Percentiles rank a stretch among this genome's conserved stretches.
Evolutionary conservation across 1,140 invertebrate genomes (phyloP).

Genomic region (Euura saliciscinereae): DNA sequence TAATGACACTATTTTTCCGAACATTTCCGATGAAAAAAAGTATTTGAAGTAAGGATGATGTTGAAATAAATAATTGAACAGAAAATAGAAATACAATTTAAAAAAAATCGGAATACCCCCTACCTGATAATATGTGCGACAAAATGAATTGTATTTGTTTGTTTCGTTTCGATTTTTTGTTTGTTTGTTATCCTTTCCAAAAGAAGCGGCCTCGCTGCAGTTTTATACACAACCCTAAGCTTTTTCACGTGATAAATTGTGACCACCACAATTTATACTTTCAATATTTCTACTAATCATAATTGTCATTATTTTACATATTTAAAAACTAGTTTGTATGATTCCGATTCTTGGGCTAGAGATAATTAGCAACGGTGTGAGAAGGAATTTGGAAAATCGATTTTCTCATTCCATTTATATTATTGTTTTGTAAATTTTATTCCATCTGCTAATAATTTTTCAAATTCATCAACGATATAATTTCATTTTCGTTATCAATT

Average conservation of each 20-base stretch:
- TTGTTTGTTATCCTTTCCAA: not conserved
- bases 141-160: not conserved
- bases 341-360: slow-evolving; percentile 11
- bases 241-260: slow-evolving; percentile 10
- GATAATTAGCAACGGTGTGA: not conserved
- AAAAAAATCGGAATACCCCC: not conserved
- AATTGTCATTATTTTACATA: slow-evolving; percentile 15
- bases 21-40: no score
- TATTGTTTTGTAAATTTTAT: not conserved
- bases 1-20: no score
- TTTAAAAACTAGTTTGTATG: slow-evolving; percentile 16
- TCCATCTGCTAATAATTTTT: no score
- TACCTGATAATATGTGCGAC: not conserved
- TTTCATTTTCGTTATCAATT: no score
- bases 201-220: slow-evolving; percentile 3
- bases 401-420: no score
- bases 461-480: no score
- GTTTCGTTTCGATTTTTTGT: no score
- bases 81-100: not conserved
- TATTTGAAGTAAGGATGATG: no score
- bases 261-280: slow-evolving; percentile 11
- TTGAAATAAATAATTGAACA: not conserved
- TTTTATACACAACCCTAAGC: not conserved
- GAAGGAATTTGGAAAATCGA: not conserved
- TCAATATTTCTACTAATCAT: slow-evolving; percentile 15